Evolutionary conservation across 1,140 invertebrate species (phyloP).

Genomic region (Polypedilum vanderplanki): DNA sequence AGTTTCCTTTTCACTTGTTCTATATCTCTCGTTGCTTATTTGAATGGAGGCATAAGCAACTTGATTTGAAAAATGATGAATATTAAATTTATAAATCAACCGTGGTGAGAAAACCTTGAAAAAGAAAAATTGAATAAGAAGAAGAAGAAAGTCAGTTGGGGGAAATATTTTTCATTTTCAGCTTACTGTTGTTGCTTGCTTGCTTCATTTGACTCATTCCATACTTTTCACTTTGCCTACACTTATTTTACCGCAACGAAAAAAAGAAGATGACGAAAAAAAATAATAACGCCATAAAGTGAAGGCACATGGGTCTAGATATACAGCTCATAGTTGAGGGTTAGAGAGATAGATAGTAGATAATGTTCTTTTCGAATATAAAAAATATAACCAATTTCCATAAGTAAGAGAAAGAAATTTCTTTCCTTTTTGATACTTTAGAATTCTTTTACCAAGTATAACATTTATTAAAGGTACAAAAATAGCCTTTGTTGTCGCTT

Average conservation of each 20-base stretch:
- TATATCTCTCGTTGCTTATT: no score
- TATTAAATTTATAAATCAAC: constrained; percentile 20
- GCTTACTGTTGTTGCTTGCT: not conserved
- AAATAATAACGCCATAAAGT: constrained; percentile 2
- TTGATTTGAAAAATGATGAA: constrained; percentile 14
- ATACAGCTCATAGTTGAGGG: not conserved
- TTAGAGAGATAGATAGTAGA: not conserved
- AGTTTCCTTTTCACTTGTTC: not conserved
- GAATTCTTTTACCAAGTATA: no score
- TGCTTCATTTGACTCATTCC: no score
- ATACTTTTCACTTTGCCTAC: no score
- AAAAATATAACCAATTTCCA: not conserved
- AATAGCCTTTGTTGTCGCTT: not conserved
- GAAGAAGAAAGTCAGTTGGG: constrained; percentile 16
- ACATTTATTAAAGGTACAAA: not conserved
- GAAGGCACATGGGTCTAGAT: not conserved
- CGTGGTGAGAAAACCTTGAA: not conserved
- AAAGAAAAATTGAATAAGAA: not conserved
- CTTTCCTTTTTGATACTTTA: no score
- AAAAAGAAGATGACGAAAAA: not conserved
- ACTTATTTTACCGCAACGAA: no score
- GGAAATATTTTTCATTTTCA: not conserved
- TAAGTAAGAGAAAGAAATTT: not conserved
- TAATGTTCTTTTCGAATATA: not conserved
- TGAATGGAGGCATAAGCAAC: not conserved